These are phyloP conservation scores for Sepioteuthis lessoniana DNA, from an alignment of 2,888 invertebrate species.

Conservation along the genomic window DNA sequence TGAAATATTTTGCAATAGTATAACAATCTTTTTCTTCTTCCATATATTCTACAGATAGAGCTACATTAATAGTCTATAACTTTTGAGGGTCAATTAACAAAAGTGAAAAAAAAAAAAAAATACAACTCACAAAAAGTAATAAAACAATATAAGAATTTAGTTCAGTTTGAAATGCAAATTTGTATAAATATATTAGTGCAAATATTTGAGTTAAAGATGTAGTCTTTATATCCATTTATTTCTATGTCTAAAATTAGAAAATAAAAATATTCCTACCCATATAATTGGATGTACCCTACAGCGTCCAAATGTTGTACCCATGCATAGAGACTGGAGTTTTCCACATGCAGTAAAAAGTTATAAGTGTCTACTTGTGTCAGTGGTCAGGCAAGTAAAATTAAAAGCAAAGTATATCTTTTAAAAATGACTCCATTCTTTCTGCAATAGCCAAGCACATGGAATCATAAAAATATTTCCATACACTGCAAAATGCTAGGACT, in stretches of 20 bases:
- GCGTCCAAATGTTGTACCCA: constrained; percentile 47
- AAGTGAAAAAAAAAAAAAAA: too few relatives aligned
- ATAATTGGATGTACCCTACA: constrained; percentile 43
- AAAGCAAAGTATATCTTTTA: neutral
- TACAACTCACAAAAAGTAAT: too few relatives aligned
- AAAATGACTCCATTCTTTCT: neutral
- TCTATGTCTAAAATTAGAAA: neutral
- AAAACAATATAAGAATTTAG: too few relatives aligned
- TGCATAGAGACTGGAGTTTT: constrained; percentile 40
- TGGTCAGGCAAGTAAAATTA: neutral
- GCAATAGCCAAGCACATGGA: neutral
- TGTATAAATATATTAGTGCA: too few relatives aligned
- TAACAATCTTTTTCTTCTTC: too few relatives aligned
- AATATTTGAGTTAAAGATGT: neutral
- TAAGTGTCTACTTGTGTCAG: neutral
- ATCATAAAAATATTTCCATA: neutral
- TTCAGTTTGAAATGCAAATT: too few relatives aligned
- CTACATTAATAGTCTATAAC: too few relatives aligned
- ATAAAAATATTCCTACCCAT: constrained; percentile 40
- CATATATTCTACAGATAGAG: too few relatives aligned
- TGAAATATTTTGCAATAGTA: too few relatives aligned
- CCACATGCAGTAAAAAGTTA: neutral
- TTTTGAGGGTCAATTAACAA: too few relatives aligned
- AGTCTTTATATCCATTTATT: neutral
- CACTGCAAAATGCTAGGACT: neutral